Evolutionary conservation across 2,113 vertebrate species (phyloP).

Genomic region (Siniperca chuatsi): DNA sequence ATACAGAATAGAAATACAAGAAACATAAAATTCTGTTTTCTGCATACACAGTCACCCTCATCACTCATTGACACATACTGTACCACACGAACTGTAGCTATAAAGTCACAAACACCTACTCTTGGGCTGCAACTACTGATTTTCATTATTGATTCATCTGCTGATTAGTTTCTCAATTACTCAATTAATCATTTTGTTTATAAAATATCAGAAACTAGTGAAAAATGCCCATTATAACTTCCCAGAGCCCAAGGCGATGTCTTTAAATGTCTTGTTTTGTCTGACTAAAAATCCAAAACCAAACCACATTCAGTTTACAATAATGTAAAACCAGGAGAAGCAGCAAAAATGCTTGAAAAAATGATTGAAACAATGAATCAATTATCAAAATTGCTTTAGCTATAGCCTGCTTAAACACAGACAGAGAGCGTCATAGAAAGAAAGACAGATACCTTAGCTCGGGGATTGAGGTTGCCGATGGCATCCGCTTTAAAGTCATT

Average conservation of each 20-base stretch:
- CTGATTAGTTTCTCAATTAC: not conserved
- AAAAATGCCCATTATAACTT: not conserved
- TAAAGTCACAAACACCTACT: not conserved
- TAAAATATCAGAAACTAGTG: not conserved
- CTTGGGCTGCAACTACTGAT: not conserved
- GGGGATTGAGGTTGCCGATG: conserved; percentile 93
- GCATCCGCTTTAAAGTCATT: conserved; percentile 96
- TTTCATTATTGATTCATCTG: not conserved
- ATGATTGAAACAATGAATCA: not conserved
- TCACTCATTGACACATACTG: not conserved
- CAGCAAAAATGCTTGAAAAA: conserved; percentile 5
- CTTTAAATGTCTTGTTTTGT: not conserved
- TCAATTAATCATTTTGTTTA: not conserved
- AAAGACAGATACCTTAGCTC: conserved; percentile 89
- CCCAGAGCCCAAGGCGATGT: not conserved
- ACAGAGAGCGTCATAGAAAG: not conserved
- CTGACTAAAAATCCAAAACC: not conserved
- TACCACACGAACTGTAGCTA: not conserved
- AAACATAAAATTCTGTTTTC: not conserved
- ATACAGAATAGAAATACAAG: conserved; percentile 7
- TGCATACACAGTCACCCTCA: not conserved
- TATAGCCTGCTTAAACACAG: not conserved
- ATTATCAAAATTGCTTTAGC: not conserved
- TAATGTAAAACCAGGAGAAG: not conserved
- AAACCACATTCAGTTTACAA: not conserved